phyloP scores from a whole-genome alignment of 2,797 vertebrate species.

The Eupleurogrammus muticus region DNA sequence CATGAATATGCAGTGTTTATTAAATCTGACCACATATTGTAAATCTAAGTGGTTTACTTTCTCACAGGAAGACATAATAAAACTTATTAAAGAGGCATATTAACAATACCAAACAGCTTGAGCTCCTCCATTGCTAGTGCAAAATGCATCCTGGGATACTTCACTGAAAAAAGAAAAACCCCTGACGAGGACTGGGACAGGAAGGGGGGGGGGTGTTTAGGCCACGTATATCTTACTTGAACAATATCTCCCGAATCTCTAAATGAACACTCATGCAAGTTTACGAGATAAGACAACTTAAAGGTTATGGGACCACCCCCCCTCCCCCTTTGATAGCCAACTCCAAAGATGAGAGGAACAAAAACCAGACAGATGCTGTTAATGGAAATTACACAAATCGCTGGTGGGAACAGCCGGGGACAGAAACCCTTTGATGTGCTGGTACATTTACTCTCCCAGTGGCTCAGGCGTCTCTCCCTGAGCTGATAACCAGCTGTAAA shows the following conservation, averaged over 20 bases:
- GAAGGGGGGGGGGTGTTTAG: conserved; percentile 1
- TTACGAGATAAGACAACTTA: conserved; percentile 21
- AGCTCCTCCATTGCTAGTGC: too few species aligned
- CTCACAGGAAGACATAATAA: too few species aligned
- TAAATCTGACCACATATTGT: too few species aligned
- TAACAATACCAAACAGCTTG: too few species aligned
- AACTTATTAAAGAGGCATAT: too few species aligned
- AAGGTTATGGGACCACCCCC: not conserved
- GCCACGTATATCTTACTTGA: not conserved
- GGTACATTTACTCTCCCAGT: conserved; percentile 44
- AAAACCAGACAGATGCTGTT: conserved; percentile 22
- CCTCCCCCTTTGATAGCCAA: conserved; percentile 12
- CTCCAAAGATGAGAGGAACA: conserved; percentile 15
- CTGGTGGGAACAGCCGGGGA: conserved; percentile 20
- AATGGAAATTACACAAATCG: conserved; percentile 42
- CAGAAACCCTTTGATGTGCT: conserved; percentile 58
- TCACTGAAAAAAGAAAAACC: not conserved
- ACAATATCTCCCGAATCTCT: conserved; percentile 1
- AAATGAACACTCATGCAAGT: not conserved
- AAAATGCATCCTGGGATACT: too few species aligned
- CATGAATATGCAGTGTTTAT: too few species aligned
- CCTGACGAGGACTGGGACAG: conserved; percentile 1
- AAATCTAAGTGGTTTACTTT: too few species aligned
- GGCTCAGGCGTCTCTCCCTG: conserved; percentile 30
- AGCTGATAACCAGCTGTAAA: conserved; percentile 48